These are phyloP conservation scores for Cynodonichthys magdalenae DNA, from an alignment of 2,797 vertebrate genomes.

Conservation along the genomic window DNA sequence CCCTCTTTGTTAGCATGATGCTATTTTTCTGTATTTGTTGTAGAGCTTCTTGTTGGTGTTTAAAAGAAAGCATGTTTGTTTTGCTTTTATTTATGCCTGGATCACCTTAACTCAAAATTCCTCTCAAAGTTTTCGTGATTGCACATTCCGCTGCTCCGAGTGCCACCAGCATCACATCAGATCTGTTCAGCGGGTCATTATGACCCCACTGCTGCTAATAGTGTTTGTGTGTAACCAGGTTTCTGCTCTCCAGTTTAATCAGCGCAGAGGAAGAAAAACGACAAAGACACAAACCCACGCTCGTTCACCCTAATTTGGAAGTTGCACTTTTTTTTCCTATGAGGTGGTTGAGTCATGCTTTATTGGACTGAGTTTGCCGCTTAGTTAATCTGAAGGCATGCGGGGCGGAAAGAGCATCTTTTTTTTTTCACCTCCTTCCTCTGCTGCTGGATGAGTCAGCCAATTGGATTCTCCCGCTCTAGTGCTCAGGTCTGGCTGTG, in stretches of 20 bases:
- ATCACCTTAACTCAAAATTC: slow-evolving; percentile 46
- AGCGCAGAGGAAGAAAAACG: slow-evolving; percentile 28
- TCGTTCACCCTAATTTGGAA: slow-evolving; percentile 22
- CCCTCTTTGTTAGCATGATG: not conserved
- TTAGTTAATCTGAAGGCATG: slow-evolving; percentile 50
- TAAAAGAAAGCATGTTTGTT: not conserved
- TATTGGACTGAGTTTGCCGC: slow-evolving; percentile 30
- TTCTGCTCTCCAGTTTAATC: slow-evolving; percentile 50
- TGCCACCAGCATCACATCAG: slow-evolving; percentile 55
- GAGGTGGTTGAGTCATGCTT: slow-evolving; percentile 53
- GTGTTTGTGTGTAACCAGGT: slow-evolving; percentile 59
- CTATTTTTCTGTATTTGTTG: slow-evolving; percentile 1
- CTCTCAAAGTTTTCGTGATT: slow-evolving; percentile 49
- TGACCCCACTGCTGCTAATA: slow-evolving; percentile 56
- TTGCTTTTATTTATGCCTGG: slow-evolving; percentile 30
- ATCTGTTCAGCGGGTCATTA: slow-evolving; percentile 61
- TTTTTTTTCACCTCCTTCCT: slow-evolving; percentile 13
- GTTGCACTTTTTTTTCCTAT: slow-evolving; percentile 11
- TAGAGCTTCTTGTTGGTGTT: not conserved
- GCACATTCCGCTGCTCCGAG: slow-evolving; percentile 35
- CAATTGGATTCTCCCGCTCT: slow-evolving; percentile 53
- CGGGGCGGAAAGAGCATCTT: slow-evolving; percentile 36
- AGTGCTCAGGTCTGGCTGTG: slow-evolving; percentile 51
- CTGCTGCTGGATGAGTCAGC: slow-evolving; percentile 73
- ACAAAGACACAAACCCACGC: slow-evolving; percentile 41